phyloP scores from a whole-genome alignment of 2,797 vertebrate genomes.

The Nannoperca obscura region DNA sequence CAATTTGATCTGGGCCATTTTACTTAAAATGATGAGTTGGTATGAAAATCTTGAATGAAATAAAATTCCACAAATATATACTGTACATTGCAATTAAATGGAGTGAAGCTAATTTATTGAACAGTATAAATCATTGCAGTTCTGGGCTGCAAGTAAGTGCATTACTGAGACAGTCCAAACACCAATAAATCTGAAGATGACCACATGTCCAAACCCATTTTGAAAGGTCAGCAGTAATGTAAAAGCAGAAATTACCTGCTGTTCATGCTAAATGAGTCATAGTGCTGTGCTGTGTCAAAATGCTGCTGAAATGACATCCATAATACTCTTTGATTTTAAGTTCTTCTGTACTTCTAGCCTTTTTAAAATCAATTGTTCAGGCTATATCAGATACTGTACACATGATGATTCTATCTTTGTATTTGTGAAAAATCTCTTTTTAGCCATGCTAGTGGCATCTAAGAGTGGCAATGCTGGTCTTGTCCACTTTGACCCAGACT shows the following conservation, averaged over 20 bases:
- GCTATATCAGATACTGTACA: neutral
- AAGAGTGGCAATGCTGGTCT: too few species aligned
- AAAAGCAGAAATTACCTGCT: slow-evolving; percentile 45
- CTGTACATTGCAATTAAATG: slow-evolving; percentile 20
- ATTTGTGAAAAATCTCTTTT: neutral
- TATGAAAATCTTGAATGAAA: neutral
- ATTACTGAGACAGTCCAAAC: slow-evolving; percentile 31
- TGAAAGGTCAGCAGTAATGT: slow-evolving; percentile 50
- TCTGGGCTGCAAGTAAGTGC: slow-evolving; percentile 31
- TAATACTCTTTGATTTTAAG: neutral
- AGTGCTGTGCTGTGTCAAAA: slow-evolving; percentile 7
- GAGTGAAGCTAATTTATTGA: slow-evolving; percentile 16
- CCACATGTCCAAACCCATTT: slow-evolving; percentile 18
- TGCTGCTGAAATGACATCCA: neutral
- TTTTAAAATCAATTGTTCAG: neutral
- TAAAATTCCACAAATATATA: neutral
- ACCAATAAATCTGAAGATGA: slow-evolving; percentile 53
- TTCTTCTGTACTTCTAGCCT: neutral
- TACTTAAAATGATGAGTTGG: neutral
- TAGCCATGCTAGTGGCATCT: neutral
- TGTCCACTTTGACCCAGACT: too few species aligned
- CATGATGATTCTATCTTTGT: neutral
- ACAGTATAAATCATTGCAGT: slow-evolving; percentile 17
- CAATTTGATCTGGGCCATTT: neutral
- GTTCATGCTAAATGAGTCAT: slow-evolving; percentile 30